Evolutionary conservation across 2,888 invertebrate species (phyloP).

Genomic region (Drosophila seclusa): DNA sequence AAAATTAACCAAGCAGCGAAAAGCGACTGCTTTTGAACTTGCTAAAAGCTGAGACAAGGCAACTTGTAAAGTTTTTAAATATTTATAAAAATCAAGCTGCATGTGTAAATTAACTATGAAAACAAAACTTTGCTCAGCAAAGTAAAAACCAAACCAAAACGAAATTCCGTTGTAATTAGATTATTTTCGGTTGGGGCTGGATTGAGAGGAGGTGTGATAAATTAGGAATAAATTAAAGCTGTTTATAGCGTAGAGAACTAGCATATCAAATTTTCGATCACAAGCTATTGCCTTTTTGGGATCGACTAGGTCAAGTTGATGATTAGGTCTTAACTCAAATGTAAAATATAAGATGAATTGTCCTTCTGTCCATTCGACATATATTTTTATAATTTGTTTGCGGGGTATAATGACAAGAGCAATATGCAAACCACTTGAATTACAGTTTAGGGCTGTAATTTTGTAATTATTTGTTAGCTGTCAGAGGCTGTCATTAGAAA

Average conservation of each 20-base stretch:
- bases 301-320: neutral
- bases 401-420: slow-evolving; percentile 7
- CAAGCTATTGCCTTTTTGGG: neutral
- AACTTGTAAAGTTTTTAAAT: slow-evolving; percentile 15
- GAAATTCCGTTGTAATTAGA: slow-evolving; percentile 5
- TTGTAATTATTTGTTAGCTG: slow-evolving; percentile 38
- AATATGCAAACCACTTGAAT: slow-evolving; percentile 39
- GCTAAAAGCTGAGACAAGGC: slow-evolving; percentile 18
- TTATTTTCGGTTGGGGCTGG: slow-evolving; percentile 1
- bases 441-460: slow-evolving; percentile 41
- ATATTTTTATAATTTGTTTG: neutral
- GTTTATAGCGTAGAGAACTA: neutral
- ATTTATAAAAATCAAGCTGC: slow-evolving; percentile 24
- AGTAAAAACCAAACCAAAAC: neutral
- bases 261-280: neutral
- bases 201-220: neutral
- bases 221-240: neutral
- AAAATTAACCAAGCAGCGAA: slow-evolving; percentile 12
- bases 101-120: slow-evolving; percentile 17
- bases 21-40: slow-evolving; percentile 31
- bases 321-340: neutral
- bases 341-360: neutral
- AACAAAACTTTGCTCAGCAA: slow-evolving; percentile 6
- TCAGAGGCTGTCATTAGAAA: slow-evolving; percentile 51
- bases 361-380: neutral